These are phyloP conservation scores for Drosophila tani DNA, from an alignment of 1,140 invertebrate genomes.

Conservation along the genomic window DNA sequence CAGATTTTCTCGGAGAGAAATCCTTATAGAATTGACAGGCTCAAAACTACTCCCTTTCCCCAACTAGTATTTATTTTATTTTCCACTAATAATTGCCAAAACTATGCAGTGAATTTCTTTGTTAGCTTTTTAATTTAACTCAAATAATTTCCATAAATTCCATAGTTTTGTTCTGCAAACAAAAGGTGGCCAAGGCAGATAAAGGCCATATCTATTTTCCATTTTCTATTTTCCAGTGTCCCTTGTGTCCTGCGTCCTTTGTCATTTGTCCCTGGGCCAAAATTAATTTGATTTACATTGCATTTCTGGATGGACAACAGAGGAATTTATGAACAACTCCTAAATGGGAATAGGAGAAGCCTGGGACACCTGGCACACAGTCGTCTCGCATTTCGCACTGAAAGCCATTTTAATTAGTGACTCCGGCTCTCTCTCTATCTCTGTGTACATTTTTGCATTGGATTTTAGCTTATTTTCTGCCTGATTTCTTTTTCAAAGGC, in stretches of 20 bases:
- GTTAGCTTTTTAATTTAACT: no score
- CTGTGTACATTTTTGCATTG: background rate
- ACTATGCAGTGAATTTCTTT: no score
- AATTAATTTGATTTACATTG: slow-evolving; percentile 4
- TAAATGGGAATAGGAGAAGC: background rate
- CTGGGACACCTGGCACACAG: background rate
- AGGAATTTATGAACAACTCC: background rate
- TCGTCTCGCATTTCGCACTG: background rate
- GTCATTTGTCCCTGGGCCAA: background rate
- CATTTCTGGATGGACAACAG: slow-evolving; percentile 1
- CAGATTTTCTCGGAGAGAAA: no score
- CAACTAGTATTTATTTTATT: background rate
- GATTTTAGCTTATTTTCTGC: background rate
- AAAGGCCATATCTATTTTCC: background rate
- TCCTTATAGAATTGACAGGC: no score
- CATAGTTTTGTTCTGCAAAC: no score
- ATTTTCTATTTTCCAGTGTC: background rate
- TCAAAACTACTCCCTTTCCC: background rate
- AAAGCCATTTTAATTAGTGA: slow-evolving; percentile 13
- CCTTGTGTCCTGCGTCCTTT: background rate
- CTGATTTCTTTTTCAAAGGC: background rate
- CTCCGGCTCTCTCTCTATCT: no score
- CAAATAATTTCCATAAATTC: no score
- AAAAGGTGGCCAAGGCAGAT: no score
- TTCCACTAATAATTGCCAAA: no score